Conservation (phyloP, 2,797 vertebrate genomes). For the Urocyon cinereoargenteus region DNA sequence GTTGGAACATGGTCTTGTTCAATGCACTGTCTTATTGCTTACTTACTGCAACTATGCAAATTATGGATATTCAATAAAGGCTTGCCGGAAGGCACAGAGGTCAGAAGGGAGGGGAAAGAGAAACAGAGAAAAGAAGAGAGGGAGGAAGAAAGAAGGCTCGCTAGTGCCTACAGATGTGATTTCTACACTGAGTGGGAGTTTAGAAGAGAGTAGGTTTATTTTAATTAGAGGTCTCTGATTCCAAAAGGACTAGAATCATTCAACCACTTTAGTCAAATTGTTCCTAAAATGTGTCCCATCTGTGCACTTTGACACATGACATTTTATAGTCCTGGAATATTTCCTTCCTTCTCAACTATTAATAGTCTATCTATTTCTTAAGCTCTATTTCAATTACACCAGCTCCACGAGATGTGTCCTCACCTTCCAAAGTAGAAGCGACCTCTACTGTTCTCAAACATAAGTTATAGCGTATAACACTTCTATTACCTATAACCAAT, state of each 20-base stretch:
- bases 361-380: background rate
- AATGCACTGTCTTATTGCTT: background rate
- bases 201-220: background rate
- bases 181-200: background rate
- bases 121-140: background rate
- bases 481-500: background rate
- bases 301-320: background rate
- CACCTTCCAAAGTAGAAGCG: conserved; percentile 13
- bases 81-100: background rate
- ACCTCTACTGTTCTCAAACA: background rate
- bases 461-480: background rate
- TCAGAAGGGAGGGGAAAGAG: background rate
- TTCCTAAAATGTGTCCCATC: conserved; percentile 38
- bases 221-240: background rate
- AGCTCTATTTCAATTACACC: background rate
- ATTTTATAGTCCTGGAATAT: background rate
- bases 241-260: background rate
- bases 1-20: background rate
- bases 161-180: background rate
- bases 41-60: background rate
- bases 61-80: background rate
- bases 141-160: background rate
- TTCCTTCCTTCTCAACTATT: background rate
- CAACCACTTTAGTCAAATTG: background rate
- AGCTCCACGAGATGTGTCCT: background rate